Evolutionary conservation across 2,888 invertebrate genomes (phyloP), one percentile per base, ranked within the genome.

Genomic region (Subacronicta megacephala): DNA sequence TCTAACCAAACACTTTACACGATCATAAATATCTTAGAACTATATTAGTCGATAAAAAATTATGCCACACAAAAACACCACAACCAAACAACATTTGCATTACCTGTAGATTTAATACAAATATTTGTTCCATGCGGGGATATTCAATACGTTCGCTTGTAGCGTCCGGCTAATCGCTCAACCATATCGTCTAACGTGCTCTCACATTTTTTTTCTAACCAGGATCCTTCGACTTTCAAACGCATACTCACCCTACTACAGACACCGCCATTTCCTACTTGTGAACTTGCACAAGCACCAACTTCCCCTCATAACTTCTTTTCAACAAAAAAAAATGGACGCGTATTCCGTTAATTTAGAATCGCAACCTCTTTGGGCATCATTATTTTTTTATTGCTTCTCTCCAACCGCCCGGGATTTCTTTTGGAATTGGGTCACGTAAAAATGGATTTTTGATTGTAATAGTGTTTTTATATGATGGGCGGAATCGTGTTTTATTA

Each of bases 241-340:
- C 3, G 3, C 10, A 46, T 56, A 23, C 33, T 37, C 38, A 47
- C 49, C 38, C 7, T 45, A 53, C 17, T 4, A 15, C 53, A 36
- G 49, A 64, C 45, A 60, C 41, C 44, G 44, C 55, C 55, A 54
- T 56, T 68, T 64, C 60, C 54, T 53, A 44, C 52, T 64, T 44
- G 36, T 35, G 47, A 75, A 75, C 64, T 75, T 64, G 51, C 16
- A 53, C 45, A 75, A 72, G 47, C 57, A 35, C 45, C 53, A 74
- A 72, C 41, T 72, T 66, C 43, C 18, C 10, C 15, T 15, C 20
- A 40, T 60, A 64, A 75, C 41, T 64, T 62, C 41, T 59, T 67
- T 61, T 55, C 37, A 49, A 47, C 37, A 50, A 61, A 46, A 54
- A n/a, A 52, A 60, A 59, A 44, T 35, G 33, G 40, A 31, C 7